These are phyloP conservation scores for Microplitis manilae DNA, from an alignment of 2,888 invertebrate species.

Conservation along the genomic window DNA sequence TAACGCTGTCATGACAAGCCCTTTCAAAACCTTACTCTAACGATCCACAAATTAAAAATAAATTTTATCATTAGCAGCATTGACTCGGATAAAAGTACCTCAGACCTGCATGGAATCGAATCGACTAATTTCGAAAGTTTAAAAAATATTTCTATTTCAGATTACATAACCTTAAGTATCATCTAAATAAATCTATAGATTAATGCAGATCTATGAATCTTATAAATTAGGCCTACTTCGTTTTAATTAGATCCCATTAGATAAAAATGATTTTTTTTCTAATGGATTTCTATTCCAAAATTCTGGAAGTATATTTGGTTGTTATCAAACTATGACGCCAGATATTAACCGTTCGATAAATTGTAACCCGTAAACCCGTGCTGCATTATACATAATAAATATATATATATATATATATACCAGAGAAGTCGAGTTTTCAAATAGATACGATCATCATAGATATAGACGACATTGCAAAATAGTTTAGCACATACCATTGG, in stretches of 20 bases:
- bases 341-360: slow-evolving; percentile 63
- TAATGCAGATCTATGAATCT: too few relatives aligned
- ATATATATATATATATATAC: not conserved
- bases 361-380: slow-evolving; percentile 54
- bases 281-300: slow-evolving; percentile 37
- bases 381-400: not conserved
- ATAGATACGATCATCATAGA: slow-evolving; percentile 50
- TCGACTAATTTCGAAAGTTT: too few relatives aligned
- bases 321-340: slow-evolving; percentile 63
- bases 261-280: too few relatives aligned
- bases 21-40: slow-evolving; percentile 42
- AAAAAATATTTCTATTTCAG: too few relatives aligned
- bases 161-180: too few relatives aligned
- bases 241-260: too few relatives aligned
- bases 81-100: too few relatives aligned
- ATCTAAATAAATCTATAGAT: too few relatives aligned
- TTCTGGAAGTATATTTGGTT: slow-evolving; percentile 45
- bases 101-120: too few relatives aligned
- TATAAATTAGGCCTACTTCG: too few relatives aligned
- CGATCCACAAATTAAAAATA: not conserved
- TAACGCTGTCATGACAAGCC: slow-evolving; percentile 39
- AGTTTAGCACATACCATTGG: slow-evolving; percentile 59
- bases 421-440: slow-evolving; percentile 25
- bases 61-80: too few relatives aligned
- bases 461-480: slow-evolving; percentile 56